These are phyloP conservation scores for Limenitis camilla DNA, from an alignment of 2,888 invertebrate genomes.

Conservation along the genomic window DNA sequence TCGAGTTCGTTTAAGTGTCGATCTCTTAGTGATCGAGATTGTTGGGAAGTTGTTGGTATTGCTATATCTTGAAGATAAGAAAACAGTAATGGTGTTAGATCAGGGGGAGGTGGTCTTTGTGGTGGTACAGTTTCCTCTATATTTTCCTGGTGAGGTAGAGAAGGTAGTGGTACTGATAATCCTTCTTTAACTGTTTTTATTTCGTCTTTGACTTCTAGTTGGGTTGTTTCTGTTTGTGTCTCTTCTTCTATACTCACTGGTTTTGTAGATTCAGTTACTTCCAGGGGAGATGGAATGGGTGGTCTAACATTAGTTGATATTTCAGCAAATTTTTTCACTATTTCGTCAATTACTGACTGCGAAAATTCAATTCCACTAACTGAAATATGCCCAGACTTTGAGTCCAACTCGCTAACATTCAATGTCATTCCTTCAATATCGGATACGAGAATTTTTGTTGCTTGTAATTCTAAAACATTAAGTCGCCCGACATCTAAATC, in stretches of 20 bases:
- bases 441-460: slow-evolving; percentile 85
- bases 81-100: slow-evolving; percentile 63
- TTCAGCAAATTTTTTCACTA: slow-evolving; percentile 73
- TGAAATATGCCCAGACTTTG: slow-evolving; percentile 79
- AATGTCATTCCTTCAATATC: slow-evolving; percentile 85
- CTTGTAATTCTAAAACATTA: slow-evolving; percentile 85
- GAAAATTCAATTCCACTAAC: slow-evolving; percentile 81
- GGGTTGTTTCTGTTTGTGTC: slow-evolving; percentile 52
- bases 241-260: slow-evolving; percentile 57
- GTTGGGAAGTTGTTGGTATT: slow-evolving; percentile 64
- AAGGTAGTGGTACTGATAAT: slow-evolving; percentile 26
- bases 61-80: slow-evolving; percentile 73
- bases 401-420: slow-evolving; percentile 81
- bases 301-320: slow-evolving; percentile 45
- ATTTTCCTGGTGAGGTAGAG: slow-evolving; percentile 31
- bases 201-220: slow-evolving; percentile 25
- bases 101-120: slow-evolving; percentile 66
- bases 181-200: slow-evolving; percentile 22
- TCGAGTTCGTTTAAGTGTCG: slow-evolving; percentile 49
- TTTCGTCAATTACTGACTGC: slow-evolving; percentile 79
- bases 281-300: slow-evolving; percentile 24
- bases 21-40: slow-evolving; percentile 56
- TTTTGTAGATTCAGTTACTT: slow-evolving; percentile 33
- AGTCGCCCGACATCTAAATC: slow-evolving; percentile 87
- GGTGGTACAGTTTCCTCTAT: slow-evolving; percentile 49